Conservation (phyloP, 2,113 vertebrate species). For the Antigone vipio region DNA sequence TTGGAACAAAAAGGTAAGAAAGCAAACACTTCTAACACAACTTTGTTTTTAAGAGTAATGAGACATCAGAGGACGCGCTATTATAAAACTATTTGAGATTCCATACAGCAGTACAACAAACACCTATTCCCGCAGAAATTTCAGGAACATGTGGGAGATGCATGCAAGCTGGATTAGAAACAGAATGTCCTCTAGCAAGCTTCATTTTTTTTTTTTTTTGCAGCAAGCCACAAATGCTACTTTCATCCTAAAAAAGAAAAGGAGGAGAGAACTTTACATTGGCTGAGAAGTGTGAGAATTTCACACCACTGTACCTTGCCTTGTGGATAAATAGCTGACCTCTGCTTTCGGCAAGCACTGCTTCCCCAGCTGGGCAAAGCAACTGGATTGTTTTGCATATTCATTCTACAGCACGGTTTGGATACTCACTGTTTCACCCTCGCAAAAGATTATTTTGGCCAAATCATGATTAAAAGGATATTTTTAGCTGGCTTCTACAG, state of each 20-base stretch:
- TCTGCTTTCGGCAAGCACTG: background rate
- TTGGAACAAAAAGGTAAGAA: background rate
- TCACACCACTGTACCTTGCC: background rate
- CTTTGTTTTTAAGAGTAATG: background rate
- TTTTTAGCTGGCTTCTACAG: constrained; percentile 28
- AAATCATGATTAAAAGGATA: constrained; percentile 21
- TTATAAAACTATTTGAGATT: background rate
- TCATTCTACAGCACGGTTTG: background rate
- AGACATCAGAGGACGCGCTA: background rate
- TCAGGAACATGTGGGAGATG: constrained; percentile 19
- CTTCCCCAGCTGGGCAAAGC: background rate
- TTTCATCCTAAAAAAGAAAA: background rate
- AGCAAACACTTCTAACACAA: background rate
- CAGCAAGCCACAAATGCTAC: background rate
- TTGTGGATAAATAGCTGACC: background rate
- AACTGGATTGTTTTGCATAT: background rate
- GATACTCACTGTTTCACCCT: background rate
- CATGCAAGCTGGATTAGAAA: background rate
- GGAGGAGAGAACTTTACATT: background rate
- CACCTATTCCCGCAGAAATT: background rate
- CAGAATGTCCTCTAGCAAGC: background rate
- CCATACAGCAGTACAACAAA: background rate
- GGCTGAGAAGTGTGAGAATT: background rate
- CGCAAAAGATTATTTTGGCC: background rate
- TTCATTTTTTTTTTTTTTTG: background rate